Percentiles rank a stretch among this genome's conserved stretches.
Evolutionary conservation across 2,888 invertebrate species (phyloP).

Genomic region (Chrysomela aeneicollis): DNA sequence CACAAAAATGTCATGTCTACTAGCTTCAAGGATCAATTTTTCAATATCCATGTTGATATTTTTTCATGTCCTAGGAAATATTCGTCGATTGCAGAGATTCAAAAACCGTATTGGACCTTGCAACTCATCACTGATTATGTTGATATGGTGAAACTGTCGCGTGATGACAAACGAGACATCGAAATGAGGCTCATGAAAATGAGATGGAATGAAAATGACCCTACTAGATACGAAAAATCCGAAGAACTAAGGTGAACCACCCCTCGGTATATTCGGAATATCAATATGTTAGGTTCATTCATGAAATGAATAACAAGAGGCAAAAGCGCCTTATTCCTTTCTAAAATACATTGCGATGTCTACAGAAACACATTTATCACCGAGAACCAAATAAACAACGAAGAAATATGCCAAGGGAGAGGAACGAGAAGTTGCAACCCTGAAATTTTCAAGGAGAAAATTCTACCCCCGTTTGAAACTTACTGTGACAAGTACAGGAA

Average conservation of each 20-base stretch:
- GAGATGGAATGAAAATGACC: constrained; percentile 48
- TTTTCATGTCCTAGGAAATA: neutral
- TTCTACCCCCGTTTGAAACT: constrained; percentile 27
- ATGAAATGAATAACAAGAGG: too few species aligned
- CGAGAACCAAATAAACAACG: constrained; percentile 24
- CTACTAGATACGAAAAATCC: constrained; percentile 44
- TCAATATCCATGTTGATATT: too few species aligned
- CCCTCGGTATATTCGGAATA: too few species aligned
- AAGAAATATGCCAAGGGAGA: constrained; percentile 5
- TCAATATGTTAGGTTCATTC: too few species aligned
- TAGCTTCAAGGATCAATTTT: too few species aligned
- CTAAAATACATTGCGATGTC: constrained; percentile 17
- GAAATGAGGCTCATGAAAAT: constrained; percentile 49
- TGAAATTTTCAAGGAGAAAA: constrained; percentile 25
- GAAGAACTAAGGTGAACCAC: constrained; percentile 46
- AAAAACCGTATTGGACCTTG: constrained; percentile 49
- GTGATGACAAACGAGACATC: constrained; percentile 45
- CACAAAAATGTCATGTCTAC: too few species aligned
- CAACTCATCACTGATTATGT: constrained; percentile 42
- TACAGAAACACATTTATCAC: constrained; percentile 26
- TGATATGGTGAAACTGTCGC: constrained; percentile 38
- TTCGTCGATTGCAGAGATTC: neutral
- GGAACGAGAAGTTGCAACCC: constrained; percentile 23
- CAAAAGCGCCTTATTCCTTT: too few species aligned
- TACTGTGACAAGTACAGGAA: neutral